Conservation (phyloP, 2,888 invertebrate species). For the Parnassius glacialis region DNA sequence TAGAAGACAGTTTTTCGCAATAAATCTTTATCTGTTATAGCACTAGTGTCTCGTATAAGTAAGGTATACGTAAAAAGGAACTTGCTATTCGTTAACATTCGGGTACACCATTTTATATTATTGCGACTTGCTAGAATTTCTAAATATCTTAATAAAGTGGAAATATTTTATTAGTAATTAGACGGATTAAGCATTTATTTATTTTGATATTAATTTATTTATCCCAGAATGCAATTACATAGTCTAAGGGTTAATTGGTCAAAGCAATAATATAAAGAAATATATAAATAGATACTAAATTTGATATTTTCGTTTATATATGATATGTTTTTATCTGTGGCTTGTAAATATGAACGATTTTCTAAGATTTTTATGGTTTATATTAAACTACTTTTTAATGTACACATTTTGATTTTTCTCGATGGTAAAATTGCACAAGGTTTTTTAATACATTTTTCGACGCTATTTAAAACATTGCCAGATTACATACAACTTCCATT, state of each 20-base stretch:
- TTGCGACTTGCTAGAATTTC: conserved; percentile 16
- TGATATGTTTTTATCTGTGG: conserved; percentile 4
- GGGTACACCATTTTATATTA: conserved; percentile 3
- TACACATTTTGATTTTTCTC: neutral
- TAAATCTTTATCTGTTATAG: neutral
- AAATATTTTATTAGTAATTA: conserved; percentile 22
- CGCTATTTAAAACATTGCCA: conserved; percentile 47
- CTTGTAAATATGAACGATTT: conserved; percentile 13
- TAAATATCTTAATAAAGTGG: conserved; percentile 10
- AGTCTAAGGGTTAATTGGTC: conserved; percentile 9
- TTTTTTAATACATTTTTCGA: conserved; percentile 31
- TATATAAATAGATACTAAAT: neutral
- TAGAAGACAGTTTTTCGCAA: neutral
- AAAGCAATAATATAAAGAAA: conserved; percentile 21
- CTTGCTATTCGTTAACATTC: neutral
- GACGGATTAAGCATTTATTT: conserved; percentile 25
- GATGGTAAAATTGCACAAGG: conserved; percentile 34
- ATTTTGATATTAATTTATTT: conserved; percentile 26
- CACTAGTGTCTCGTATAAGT: conserved; percentile 1
- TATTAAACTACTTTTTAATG: conserved; percentile 18
- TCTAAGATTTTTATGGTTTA: conserved; percentile 16
- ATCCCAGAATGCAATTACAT: conserved; percentile 24
- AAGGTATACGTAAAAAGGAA: conserved; percentile 14
- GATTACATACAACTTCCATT: conserved; percentile 43
- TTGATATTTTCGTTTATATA: conserved; percentile 5